Evolutionary conservation across 2,797 vertebrate genomes (phyloP).

Genomic region (Poecilia picta): DNA sequence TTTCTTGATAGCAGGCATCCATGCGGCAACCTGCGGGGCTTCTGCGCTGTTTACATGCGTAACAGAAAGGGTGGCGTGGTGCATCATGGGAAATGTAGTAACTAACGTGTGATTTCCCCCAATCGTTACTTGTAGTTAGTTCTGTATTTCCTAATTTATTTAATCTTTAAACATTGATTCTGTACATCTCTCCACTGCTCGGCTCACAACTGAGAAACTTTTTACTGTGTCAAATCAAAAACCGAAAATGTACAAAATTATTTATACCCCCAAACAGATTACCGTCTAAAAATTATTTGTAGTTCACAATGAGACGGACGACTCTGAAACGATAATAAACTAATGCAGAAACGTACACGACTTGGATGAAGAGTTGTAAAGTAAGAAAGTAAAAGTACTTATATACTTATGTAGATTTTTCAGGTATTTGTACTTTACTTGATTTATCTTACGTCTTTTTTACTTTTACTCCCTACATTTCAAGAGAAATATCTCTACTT

Average conservation of each 20-base stretch:
- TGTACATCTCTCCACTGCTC: not conserved
- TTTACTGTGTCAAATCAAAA: not conserved
- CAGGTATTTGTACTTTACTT: no score
- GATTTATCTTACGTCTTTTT: no score
- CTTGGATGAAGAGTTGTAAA: not conserved
- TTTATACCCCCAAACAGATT: not conserved
- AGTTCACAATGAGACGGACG: not conserved
- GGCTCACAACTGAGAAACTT: not conserved
- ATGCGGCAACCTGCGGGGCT: constrained; percentile 12
- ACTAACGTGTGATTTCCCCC: not conserved
- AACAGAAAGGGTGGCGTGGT: constrained; percentile 5
- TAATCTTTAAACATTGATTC: not conserved
- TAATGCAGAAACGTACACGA: not conserved
- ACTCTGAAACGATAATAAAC: not conserved
- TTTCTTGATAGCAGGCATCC: constrained; percentile 53
- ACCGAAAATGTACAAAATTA: not conserved
- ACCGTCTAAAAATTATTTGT: not conserved
- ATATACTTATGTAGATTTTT: no score
- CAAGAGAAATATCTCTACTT: no score
- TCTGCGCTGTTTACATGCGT: constrained; percentile 56
- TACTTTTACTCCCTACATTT: no score
- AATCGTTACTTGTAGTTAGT: not conserved
- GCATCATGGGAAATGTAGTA: constrained; percentile 75
- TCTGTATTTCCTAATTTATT: not conserved
- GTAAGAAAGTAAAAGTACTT: no score